A percentile compares a stretch with the other conserved stretches of the same genome.
phyloP scores from a whole-genome alignment of 2,888 invertebrate genomes.

The Lacanobia oleracea region DNA sequence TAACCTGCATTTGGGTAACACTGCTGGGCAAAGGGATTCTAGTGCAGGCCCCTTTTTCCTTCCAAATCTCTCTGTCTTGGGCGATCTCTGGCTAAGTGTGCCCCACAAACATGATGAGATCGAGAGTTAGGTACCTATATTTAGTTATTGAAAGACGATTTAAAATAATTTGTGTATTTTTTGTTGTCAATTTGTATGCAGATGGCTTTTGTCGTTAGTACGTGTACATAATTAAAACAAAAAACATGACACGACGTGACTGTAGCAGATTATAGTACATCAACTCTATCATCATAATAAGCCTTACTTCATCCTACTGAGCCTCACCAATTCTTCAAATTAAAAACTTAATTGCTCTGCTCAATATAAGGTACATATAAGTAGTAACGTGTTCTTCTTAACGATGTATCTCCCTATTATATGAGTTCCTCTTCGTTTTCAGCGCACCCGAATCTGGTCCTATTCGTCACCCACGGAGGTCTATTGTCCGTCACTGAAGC shows the following conservation, averaged over 20 bases:
- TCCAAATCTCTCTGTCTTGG: too few relatives aligned
- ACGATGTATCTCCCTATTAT: neutral
- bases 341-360: neutral
- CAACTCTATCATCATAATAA: too few relatives aligned
- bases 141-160: neutral
- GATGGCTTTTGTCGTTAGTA: neutral
- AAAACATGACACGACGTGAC: too few relatives aligned
- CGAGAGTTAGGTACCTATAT: neutral
- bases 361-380: neutral
- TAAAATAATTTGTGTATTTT: neutral
- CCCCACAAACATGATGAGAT: too few relatives aligned
- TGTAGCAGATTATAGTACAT: too few relatives aligned
- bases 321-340: too few relatives aligned
- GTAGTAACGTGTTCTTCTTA: neutral
- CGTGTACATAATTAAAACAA: neutral
- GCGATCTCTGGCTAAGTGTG: too few relatives aligned
- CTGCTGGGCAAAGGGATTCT: too few relatives aligned
- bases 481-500: constrained; percentile 75
- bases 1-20: too few relatives aligned
- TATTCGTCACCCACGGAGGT: constrained; percentile 80
- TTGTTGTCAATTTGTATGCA: neutral
- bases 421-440: constrained; percentile 30
- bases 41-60: too few relatives aligned
- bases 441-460: constrained; percentile 76
- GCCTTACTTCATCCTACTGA: neutral